A percentile compares a stretch with the other conserved stretches of the same genome.
Evolutionary conservation across 2,113 vertebrate genomes (phyloP).

Genomic region (Eonycteris spelaea): DNA sequence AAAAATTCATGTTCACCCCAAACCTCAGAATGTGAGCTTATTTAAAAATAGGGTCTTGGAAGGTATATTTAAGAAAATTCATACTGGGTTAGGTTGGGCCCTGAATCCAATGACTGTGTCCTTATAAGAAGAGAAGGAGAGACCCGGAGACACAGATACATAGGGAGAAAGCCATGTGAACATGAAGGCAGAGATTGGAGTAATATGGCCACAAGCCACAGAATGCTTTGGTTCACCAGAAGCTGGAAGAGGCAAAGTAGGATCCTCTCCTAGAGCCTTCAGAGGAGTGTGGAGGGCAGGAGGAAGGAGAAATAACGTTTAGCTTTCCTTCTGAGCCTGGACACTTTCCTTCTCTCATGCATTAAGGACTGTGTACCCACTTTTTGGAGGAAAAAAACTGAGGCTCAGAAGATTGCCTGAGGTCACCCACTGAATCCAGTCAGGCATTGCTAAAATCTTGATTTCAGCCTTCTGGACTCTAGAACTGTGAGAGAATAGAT

Average conservation of each 20-base stretch:
- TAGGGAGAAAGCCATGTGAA: neutral
- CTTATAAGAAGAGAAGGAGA: neutral
- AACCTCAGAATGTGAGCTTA: neutral
- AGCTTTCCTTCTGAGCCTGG: neutral
- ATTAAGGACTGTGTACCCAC: neutral
- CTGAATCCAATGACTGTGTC: neutral
- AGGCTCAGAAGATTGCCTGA: neutral
- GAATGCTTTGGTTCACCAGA: neutral
- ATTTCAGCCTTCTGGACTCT: neutral
- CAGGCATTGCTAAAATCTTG: neutral
- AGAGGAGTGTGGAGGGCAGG: neutral
- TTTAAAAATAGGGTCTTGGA: neutral
- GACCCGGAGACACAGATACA: neutral
- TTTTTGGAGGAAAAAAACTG: neutral
- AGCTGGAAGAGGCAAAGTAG: neutral
- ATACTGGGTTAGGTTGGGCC: too few species aligned
- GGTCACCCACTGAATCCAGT: neutral
- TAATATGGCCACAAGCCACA: rapidly evolving
- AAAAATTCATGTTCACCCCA: neutral
- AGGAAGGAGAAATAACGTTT: neutral
- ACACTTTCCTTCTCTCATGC: neutral
- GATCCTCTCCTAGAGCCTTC: neutral
- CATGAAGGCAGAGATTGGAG: neutral
- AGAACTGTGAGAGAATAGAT: neutral
- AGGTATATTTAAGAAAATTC: neutral